Conservation (phyloP, 2,888 invertebrate species). For the Trachelus stipa region DNA sequence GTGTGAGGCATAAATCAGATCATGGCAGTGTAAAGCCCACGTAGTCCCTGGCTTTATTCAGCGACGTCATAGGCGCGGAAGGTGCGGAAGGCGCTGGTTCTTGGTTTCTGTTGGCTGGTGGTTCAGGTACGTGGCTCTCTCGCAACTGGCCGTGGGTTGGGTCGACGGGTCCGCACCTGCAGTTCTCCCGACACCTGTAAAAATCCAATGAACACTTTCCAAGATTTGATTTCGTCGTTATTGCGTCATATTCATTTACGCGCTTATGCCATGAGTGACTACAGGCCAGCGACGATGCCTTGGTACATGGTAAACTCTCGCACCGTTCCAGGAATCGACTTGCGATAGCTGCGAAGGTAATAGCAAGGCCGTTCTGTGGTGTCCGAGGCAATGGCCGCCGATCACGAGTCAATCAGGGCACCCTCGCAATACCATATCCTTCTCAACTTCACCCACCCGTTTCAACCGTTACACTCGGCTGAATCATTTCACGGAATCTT, state of each 20-base stretch:
- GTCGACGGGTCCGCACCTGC: constrained; percentile 32
- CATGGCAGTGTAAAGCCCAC: constrained; percentile 3
- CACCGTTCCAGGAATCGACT: not conserved
- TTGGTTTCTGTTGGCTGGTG: constrained; percentile 10
- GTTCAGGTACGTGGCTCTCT: not conserved
- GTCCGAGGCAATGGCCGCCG: not conserved
- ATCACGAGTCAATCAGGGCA: not conserved
- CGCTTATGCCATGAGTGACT: not conserved
- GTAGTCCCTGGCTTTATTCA: constrained; percentile 1
- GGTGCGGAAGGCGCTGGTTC: constrained; percentile 23
- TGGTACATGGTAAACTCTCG: not conserved
- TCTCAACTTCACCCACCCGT: not conserved
- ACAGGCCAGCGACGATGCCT: not conserved
- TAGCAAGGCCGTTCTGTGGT: constrained; percentile 30
- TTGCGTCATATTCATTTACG: not conserved
- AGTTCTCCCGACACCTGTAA: constrained; percentile 34
- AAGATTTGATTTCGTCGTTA: constrained; percentile 19
- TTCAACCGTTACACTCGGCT: not conserved
- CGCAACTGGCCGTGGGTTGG: not conserved
- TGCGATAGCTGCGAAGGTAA: constrained; percentile 20
- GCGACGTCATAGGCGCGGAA: not conserved
- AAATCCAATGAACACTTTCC: constrained; percentile 23
- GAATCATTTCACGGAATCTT: not conserved
- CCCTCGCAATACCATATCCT: not conserved
- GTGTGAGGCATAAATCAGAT: not conserved